Percentiles rank a stretch among this genome's conserved stretches.
Conservation (phyloP, 2,888 invertebrate genomes). For the Dryomyza anilis region DNA sequence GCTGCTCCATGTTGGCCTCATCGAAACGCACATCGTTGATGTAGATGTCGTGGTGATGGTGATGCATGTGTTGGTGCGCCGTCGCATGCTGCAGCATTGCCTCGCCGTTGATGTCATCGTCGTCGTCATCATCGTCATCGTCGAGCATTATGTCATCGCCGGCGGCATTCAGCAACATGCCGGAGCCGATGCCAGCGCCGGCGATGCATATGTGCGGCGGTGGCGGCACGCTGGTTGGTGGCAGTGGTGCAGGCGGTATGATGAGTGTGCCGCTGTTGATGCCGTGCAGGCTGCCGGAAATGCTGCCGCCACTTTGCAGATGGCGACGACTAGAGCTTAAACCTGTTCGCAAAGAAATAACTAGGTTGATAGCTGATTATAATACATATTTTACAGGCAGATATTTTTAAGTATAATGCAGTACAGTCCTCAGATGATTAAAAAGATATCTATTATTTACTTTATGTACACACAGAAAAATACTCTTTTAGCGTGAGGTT, state of each 20-base stretch:
- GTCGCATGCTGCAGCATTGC: constrained; percentile 35
- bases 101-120: constrained; percentile 48
- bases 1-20: constrained; percentile 53
- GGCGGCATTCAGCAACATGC: constrained; percentile 47
- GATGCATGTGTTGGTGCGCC: constrained; percentile 2
- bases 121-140: constrained; percentile 49
- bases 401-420: too few species aligned
- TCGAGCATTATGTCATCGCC: constrained; percentile 32
- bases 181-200: constrained; percentile 45
- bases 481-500: too few species aligned
- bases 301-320: constrained; percentile 60
- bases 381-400: too few species aligned
- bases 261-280: constrained; percentile 59
- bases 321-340: constrained; percentile 62
- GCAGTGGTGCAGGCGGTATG: constrained; percentile 61
- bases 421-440: too few species aligned
- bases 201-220: constrained; percentile 61
- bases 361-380: too few species aligned
- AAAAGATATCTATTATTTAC: too few species aligned
- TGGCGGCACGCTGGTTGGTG: constrained; percentile 60
- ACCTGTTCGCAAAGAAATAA: constrained; percentile 43
- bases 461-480: too few species aligned
- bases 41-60: constrained; percentile 51
- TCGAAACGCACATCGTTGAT: constrained; percentile 57
- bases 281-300: constrained; percentile 61